These are phyloP conservation scores for Epinotia bilunana DNA, from an alignment of 2,888 invertebrate genomes.

Conservation along the genomic window DNA sequence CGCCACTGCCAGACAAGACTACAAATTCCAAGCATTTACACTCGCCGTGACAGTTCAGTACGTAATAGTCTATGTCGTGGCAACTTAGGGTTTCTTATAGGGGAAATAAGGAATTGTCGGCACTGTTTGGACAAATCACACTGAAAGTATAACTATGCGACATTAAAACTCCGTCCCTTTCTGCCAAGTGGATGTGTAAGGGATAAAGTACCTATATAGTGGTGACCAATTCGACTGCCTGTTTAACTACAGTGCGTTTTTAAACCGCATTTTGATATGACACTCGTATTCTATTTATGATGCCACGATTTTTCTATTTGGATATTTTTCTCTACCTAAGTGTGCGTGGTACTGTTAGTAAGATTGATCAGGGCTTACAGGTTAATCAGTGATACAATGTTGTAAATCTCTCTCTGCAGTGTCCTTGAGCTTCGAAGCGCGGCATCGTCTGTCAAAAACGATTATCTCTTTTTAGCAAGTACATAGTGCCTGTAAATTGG, in stretches of 20 bases:
- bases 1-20: not conserved
- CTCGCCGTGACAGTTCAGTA: not conserved
- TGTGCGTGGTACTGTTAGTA: constrained; percentile 49
- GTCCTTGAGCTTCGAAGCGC: constrained; percentile 6
- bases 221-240: not conserved
- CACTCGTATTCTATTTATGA: constrained; percentile 10
- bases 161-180: not conserved
- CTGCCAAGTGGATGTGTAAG: not conserved
- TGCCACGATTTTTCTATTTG: constrained; percentile 18
- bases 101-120: not conserved
- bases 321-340: constrained; percentile 32
- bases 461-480: not conserved
- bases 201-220: not conserved
- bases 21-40: not conserved
- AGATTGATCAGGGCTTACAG: constrained; percentile 51
- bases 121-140: not conserved
- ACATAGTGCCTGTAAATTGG: not conserved
- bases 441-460: not conserved
- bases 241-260: not conserved
- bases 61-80: not conserved
- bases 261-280: constrained; percentile 9
- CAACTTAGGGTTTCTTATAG: not conserved
- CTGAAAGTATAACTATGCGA: not conserved
- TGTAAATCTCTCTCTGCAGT: constrained; percentile 9
- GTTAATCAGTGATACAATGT: constrained; percentile 50